Conservation (phyloP, 1,140 invertebrate species). For the Cotesia glomerata region DNA sequence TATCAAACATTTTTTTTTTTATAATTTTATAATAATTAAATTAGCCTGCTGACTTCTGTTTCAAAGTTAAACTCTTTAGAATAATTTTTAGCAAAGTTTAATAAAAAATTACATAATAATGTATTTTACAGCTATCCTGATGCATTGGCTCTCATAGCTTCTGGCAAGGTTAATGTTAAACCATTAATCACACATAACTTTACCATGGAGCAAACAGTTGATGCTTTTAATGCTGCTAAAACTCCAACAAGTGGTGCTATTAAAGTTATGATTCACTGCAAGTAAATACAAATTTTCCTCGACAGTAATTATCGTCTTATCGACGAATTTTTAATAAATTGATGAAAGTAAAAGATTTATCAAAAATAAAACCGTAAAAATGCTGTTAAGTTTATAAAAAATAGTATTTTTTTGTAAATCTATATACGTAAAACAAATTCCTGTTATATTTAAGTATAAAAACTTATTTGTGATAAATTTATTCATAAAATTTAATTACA, state of each 20-base stretch:
- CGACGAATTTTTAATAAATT: no score
- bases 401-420: no score
- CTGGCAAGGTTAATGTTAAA: conserved; percentile 84
- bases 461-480: background rate
- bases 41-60: no score
- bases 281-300: conserved; percentile 39
- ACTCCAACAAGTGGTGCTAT: conserved; percentile 75
- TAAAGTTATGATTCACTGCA: conserved; percentile 92
- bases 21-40: no score
- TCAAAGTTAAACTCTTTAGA: no score
- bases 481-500: background rate
- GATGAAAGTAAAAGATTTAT: no score
- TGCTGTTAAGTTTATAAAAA: no score
- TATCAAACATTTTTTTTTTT: no score
- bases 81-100: no score
- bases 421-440: no score
- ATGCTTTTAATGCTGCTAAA: conserved; percentile 87
- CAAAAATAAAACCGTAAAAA: no score
- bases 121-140: conserved; percentile 76
- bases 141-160: conserved; percentile 83
- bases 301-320: no score
- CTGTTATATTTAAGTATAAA: background rate
- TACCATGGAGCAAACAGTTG: conserved; percentile 79
- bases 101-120: conserved; percentile 27
- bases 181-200: conserved; percentile 91